Conservation (phyloP, 1,140 invertebrate species). For the Drosophila ohnishii region DNA sequence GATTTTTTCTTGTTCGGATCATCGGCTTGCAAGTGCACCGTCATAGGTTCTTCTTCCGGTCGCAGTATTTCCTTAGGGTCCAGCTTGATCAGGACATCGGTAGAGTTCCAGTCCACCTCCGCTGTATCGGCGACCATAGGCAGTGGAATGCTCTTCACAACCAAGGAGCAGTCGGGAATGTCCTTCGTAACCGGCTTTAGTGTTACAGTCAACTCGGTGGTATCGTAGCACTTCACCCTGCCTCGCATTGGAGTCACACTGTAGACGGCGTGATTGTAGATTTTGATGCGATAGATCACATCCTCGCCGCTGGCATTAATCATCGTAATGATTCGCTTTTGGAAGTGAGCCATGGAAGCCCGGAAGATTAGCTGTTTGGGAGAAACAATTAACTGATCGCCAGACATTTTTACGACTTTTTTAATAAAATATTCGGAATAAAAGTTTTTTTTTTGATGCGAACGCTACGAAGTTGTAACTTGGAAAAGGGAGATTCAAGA, state of each 20-base stretch:
- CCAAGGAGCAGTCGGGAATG: neutral
- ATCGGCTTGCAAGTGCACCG: neutral
- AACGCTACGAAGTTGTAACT: neutral
- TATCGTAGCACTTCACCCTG: slow-evolving; percentile 12
- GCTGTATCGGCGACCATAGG: neutral
- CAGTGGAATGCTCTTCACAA: neutral
- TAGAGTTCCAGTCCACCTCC: neutral
- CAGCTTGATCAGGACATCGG: neutral
- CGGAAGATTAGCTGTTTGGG: slow-evolving; percentile 34
- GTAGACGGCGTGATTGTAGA: neutral
- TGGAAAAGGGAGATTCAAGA: neutral
- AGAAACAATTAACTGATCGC: slow-evolving; percentile 27
- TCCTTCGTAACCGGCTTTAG: neutral
- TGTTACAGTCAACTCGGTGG: slow-evolving; percentile 30
- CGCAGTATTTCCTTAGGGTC: neutral
- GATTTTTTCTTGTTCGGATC: neutral
- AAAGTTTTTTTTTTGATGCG: neutral
- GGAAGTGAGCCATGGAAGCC: slow-evolving; percentile 24
- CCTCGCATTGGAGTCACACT: neutral
- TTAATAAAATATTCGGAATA: neutral
- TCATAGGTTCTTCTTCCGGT: neutral
- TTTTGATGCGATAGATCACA: slow-evolving; percentile 15
- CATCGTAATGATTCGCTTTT: slow-evolving; percentile 40
- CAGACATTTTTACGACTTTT: neutral
- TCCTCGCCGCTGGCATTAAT: slow-evolving; percentile 28